phyloP scores from a whole-genome alignment of 2,888 invertebrate species.

The Lasioglossum villosulum region DNA sequence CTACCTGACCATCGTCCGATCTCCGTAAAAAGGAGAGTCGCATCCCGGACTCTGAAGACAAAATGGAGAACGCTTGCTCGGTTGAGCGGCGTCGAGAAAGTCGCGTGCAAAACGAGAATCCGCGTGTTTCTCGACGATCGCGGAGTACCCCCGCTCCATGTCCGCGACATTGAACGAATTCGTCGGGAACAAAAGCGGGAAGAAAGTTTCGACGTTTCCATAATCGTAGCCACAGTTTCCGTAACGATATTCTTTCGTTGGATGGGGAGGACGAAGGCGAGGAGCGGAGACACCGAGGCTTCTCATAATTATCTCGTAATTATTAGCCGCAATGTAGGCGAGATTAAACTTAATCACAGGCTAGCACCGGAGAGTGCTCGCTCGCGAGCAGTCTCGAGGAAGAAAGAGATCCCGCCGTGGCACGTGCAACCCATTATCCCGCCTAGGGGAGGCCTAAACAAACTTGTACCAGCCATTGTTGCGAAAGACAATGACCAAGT shows the following conservation, averaged over 20 bases:
- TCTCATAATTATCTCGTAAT: conserved; percentile 65
- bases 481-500: conserved; percentile 62
- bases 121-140: not conserved
- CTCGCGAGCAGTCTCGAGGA: conserved; percentile 28
- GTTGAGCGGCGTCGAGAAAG: conserved; percentile 5
- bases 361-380: conserved; percentile 24
- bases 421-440: conserved; percentile 58
- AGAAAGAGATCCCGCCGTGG: conserved; percentile 48
- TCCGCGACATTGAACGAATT: not conserved
- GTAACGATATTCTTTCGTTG: conserved; percentile 50
- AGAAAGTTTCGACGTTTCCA: conserved; percentile 22
- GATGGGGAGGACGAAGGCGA: conserved; percentile 10
- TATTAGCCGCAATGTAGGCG: conserved; percentile 58
- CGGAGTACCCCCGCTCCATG: not conserved
- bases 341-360: conserved; percentile 65
- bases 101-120: not conserved
- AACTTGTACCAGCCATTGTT: conserved; percentile 57
- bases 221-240: conserved; percentile 42
- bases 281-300: conserved; percentile 23
- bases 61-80: not conserved
- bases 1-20: not conserved
- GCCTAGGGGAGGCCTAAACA: conserved; percentile 29
- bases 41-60: not conserved
- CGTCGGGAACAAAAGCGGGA: not conserved
- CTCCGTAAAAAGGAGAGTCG: not conserved